Evolutionary conservation across 2,888 invertebrate genomes (phyloP).

Genomic region (Drosophila meridionalis): DNA sequence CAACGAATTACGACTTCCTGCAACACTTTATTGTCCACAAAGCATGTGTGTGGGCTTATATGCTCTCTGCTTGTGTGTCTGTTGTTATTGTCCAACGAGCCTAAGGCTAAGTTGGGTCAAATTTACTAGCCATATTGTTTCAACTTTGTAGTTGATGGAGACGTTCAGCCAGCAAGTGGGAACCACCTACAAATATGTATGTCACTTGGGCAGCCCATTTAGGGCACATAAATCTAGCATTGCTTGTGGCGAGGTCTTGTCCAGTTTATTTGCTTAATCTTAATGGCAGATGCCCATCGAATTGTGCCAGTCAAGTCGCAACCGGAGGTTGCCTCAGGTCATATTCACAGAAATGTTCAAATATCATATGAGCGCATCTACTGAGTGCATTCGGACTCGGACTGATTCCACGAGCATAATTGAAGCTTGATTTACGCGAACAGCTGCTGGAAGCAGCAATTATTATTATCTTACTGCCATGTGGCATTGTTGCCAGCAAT

Average conservation of each 20-base stretch:
- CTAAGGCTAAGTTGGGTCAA: conserved; percentile 30
- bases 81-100: conserved; percentile 25
- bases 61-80: background rate
- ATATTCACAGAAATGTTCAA: conserved; percentile 8
- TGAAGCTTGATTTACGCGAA: conserved; percentile 36
- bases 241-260: conserved; percentile 8
- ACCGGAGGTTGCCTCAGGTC: background rate
- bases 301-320: conserved; percentile 10
- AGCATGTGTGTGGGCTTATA: background rate
- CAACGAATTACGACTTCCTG: conserved; percentile 46
- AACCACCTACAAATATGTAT: conserved; percentile 12
- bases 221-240: conserved; percentile 40
- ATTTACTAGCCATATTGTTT: conserved; percentile 47
- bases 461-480: conserved; percentile 40
- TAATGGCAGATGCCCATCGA: conserved; percentile 25
- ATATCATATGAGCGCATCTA: conserved; percentile 31
- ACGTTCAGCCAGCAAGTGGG: conserved; percentile 32
- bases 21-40: conserved; percentile 36
- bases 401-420: conserved; percentile 32
- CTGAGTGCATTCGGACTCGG: conserved; percentile 38
- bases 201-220: background rate
- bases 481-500: conserved; percentile 2
- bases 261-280: conserved; percentile 15
- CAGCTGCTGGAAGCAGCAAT: conserved; percentile 47
- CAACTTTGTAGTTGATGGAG: conserved; percentile 44